phyloP scores from a whole-genome alignment of 2,888 invertebrate genomes.

The Phaonia tiefii region DNA sequence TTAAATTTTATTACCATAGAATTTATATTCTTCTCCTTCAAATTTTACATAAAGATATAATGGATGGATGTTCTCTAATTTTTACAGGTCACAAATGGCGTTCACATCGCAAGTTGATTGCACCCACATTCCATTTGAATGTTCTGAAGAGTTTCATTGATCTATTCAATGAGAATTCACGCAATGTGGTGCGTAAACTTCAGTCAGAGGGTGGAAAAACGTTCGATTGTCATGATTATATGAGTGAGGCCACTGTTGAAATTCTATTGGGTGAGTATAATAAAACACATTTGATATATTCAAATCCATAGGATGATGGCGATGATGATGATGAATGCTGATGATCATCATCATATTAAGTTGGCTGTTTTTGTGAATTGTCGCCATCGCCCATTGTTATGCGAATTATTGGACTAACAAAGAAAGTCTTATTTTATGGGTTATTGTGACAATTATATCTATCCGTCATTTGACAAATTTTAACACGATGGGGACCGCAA shows the following conservation, averaged over 20 bases:
- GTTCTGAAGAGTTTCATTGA: slow-evolving; percentile 93
- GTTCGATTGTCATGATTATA: slow-evolving; percentile 91
- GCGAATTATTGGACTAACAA: slow-evolving; percentile 24
- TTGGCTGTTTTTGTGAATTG: slow-evolving; percentile 30
- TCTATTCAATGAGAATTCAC: slow-evolving; percentile 91
- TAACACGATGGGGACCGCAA: slow-evolving; percentile 19
- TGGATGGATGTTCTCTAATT: too few species aligned
- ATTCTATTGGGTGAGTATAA: slow-evolving; percentile 86
- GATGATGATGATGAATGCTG: not conserved
- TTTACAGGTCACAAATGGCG: slow-evolving; percentile 90
- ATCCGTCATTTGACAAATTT: slow-evolving; percentile 5
- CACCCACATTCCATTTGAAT: slow-evolving; percentile 93
- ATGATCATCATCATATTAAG: not conserved
- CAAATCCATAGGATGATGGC: not conserved
- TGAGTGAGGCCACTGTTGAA: slow-evolving; percentile 92
- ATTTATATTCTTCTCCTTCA: too few species aligned
- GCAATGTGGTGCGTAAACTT: slow-evolving; percentile 87
- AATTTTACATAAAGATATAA: too few species aligned
- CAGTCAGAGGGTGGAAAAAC: slow-evolving; percentile 85
- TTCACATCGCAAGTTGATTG: slow-evolving; percentile 91
- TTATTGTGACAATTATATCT: slow-evolving; percentile 41
- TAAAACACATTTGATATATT: not conserved
- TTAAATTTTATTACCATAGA: too few species aligned
- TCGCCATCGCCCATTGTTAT: not conserved
- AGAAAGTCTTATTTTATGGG: slow-evolving; percentile 30